These are phyloP conservation scores for Dasyurus viverrinus DNA, from an alignment of 2,113 vertebrate species.

Conservation along the genomic window DNA sequence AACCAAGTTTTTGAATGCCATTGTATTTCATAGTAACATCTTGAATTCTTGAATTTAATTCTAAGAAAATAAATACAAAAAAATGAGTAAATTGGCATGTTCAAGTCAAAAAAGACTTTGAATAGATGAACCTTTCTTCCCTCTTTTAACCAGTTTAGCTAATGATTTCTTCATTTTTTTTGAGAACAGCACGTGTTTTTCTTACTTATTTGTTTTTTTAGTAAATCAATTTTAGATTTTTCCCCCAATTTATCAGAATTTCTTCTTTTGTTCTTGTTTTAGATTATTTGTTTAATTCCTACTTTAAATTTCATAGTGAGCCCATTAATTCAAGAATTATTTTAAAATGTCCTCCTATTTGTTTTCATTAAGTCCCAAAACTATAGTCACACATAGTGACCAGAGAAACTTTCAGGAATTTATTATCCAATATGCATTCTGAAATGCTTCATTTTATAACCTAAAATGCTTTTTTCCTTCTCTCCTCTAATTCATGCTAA, in stretches of 20 bases:
- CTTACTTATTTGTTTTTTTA: background rate
- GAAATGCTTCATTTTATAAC: conserved; percentile 39
- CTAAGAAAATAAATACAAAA: background rate
- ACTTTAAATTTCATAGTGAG: background rate
- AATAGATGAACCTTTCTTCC: background rate
- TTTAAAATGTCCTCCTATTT: background rate
- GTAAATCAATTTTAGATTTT: background rate
- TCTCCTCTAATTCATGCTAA: conserved; percentile 52
- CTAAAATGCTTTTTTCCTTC: conserved; percentile 27
- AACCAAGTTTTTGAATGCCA: background rate
- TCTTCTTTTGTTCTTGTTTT: background rate
- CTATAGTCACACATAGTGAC: background rate
- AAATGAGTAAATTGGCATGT: background rate
- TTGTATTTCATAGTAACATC: background rate
- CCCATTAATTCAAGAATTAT: background rate
- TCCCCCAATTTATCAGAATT: background rate
- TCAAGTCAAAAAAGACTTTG: background rate
- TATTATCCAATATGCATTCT: conserved; percentile 6
- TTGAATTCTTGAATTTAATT: background rate
- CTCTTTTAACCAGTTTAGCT: background rate
- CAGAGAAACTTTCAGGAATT: background rate
- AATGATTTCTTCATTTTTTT: background rate
- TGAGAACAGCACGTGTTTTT: background rate
- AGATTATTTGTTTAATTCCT: background rate
- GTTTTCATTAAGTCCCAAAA: background rate